Base-by-base conservation (phyloP, 2,113 vertebrate genomes). In the Rana temporaria region DNA sequence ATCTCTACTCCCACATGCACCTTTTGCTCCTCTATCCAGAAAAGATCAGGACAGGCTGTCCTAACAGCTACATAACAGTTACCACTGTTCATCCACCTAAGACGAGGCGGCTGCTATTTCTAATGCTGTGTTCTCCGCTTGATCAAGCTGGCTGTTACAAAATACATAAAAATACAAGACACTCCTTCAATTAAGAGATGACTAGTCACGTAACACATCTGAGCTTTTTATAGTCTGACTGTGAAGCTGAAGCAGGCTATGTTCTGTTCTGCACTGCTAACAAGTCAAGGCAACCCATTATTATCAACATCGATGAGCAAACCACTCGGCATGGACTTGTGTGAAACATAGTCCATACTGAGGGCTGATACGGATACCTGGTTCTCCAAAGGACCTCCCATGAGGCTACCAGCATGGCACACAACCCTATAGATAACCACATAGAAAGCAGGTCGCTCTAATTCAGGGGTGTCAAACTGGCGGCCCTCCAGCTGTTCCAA, bases 131-230 rank as follows among this genome's bases (percentile, higher is more conserved):
- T 24, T 71, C 24, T 59, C 17, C 48, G 53, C 30, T 38, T 59
- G 52, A 68, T n/a, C 53, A 57, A n/a, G 19, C 22, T 16, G 38
- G 26, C 60, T 42, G 52, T 79, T 68, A 6, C 72, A 38, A 60
- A 42, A 62, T 34, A 38, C 24, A 14, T 63, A 53, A 42, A 20
- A 20, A 68, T 26, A 76, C 32, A 56, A 34, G 66, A 48, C 66
- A 80, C 67, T 69, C 78, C 78, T 71, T 34, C 67, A 6, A 80
- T 69, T 60, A 70, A 15, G 64, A 79, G 26, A 60, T 19, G 64
- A 79, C 53, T 69, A 57, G 53, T 52, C 32, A 34, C 16, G 26
- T 17, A 48, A 42, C 55, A 69, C 60, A 34, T 38, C 19, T 15
- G 53, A 7, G 30, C 32, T 69, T 56, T 78, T 79, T 59, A 59